These are phyloP conservation scores for Gallinago solitaria DNA, from an alignment of 2,797 vertebrate species.

Conservation along the genomic window DNA sequence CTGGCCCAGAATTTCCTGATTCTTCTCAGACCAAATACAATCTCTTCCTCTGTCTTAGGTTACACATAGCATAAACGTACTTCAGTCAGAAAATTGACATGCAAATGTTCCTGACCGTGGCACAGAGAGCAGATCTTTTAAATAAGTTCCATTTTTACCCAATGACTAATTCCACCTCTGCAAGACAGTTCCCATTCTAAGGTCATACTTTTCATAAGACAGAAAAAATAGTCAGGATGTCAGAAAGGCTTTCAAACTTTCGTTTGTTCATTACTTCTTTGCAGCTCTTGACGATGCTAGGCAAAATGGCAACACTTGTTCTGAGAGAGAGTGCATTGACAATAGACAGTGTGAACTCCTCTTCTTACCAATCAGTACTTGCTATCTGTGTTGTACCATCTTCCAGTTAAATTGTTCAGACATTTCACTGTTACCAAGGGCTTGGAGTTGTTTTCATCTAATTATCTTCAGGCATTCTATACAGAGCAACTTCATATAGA, in stretches of 20 bases:
- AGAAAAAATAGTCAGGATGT: not conserved
- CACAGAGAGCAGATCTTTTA: not conserved
- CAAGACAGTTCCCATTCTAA: not conserved
- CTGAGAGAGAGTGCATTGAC: not conserved
- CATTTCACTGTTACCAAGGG: not conserved
- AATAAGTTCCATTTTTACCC: not conserved
- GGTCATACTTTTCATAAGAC: not conserved
- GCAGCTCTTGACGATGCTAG: not conserved
- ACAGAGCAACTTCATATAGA: not conserved
- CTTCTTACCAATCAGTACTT: not conserved
- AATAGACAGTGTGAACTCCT: not conserved
- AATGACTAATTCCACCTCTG: not conserved
- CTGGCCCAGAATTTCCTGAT: not conserved
- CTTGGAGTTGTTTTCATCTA: not conserved
- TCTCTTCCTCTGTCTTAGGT: not conserved
- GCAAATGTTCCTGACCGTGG: not conserved
- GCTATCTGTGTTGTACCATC: not conserved
- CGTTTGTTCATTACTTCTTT: not conserved
- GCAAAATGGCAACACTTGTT: not conserved
- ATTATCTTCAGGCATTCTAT: not conserved
- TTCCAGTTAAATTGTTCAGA: not conserved
- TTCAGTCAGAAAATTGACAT: not conserved
- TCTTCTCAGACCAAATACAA: not conserved
- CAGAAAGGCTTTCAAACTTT: not conserved
- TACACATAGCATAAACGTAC: not conserved